Conservation (phyloP, 2,888 invertebrate genomes). For the Phasia obesa region DNA sequence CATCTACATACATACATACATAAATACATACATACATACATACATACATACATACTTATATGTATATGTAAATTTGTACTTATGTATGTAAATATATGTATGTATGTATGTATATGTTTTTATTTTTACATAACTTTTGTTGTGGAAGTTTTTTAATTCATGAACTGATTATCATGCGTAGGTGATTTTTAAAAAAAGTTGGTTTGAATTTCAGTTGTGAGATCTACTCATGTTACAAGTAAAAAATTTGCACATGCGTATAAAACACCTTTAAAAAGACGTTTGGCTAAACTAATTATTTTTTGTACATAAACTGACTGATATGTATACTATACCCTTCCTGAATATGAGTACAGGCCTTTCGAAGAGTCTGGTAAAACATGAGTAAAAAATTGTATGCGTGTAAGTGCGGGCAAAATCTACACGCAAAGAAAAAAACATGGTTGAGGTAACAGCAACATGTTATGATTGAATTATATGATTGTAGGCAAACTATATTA, state of each 20-base stretch:
- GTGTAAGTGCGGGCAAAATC: too few relatives aligned
- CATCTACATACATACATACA: not conserved
- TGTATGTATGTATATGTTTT: not conserved
- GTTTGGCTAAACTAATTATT: constrained; percentile 17
- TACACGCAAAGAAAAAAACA: too few relatives aligned
- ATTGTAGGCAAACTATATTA: too few relatives aligned
- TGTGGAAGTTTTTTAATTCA: constrained; percentile 40
- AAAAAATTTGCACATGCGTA: constrained; percentile 47
- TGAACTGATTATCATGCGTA: constrained; percentile 64
- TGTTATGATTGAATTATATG: too few relatives aligned
- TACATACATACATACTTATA: not conserved
- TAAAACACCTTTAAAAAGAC: constrained; percentile 2
- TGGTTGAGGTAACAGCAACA: too few relatives aligned
- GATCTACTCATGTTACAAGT: constrained; percentile 44
- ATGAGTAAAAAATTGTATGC: not conserved
- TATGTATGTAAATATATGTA: not conserved
- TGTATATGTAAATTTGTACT: not conserved
- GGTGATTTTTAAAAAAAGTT: constrained; percentile 56
- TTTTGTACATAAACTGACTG: not conserved
- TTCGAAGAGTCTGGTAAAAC: not conserved
- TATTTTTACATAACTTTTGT: constrained; percentile 18
- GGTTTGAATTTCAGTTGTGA: constrained; percentile 39
- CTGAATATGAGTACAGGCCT: not conserved
- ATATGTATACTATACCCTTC: not conserved
- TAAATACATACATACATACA: not conserved